Evolutionary conservation across 2,888 invertebrate genomes (phyloP), one percentile per base, ranked within the genome.

Genomic region (Spisula solida): DNA sequence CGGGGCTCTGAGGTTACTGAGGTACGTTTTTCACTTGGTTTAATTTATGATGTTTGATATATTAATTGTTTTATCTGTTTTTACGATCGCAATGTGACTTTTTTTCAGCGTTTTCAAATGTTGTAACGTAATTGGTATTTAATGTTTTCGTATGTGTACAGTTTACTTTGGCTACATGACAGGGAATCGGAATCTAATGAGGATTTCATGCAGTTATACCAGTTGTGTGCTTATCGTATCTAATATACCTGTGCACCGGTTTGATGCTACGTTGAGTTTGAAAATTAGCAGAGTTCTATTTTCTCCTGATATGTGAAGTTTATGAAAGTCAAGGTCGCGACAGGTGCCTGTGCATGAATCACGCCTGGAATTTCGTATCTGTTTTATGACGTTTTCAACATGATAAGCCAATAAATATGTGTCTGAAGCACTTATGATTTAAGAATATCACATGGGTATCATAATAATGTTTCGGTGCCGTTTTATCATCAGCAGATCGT

Each of bases 321-420:
- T 25, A 34, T 75, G 75, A 75, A 75, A 31, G 75, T 75, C 75
- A 75, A 75, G 75, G 75, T 75, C 14, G 31, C 34, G 75, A 75
- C 75, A 75, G 75, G 75, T 75, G 75, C 34, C 75, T 16, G 75
- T 6, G 16, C 0, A 75, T 75, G 75, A 75, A 18, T 75, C 75
- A 75, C 75, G 31, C 75, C 75, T 14, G 29, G 75, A 16, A 31
- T 1, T 75, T 31, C 14, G n/a, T 34, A 34, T 75, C 75, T 16
- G 31, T 75, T 34, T 34, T 31, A 75, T 75, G 29, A 34, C 8
- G 16, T 75, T 25, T 31, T 31, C 18, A 14, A 34, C 29, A 75
- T 31, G 75, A 75, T 75, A 75, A 31, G 14, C 16, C 25, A 18
- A 34, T 75, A 75, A 75, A 31, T 75, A 75, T 31, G 18, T 10